A percentile compares a stretch with the other conserved stretches of the same genome.
Evolutionary conservation across 2,888 invertebrate genomes (phyloP).

Genomic region (Macrophya alboannulata): DNA sequence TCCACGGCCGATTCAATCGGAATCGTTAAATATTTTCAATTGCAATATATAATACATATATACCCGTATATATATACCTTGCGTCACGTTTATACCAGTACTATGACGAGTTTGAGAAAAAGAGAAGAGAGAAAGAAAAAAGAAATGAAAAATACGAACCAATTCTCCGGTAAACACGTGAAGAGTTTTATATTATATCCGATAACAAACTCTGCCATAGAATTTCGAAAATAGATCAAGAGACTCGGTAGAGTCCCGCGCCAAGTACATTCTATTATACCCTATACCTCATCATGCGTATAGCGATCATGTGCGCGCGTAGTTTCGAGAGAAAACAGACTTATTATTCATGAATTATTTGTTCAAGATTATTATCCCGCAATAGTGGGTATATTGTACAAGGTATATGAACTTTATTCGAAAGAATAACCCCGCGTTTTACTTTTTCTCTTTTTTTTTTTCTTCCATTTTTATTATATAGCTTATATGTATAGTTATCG

Average conservation of each 20-base stretch:
- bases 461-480: not conserved
- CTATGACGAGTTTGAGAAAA: not conserved
- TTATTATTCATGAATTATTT: not conserved
- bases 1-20: not conserved
- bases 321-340: not conserved
- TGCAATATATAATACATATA: not conserved
- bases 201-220: not conserved
- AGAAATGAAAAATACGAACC: not conserved
- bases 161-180: not conserved
- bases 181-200: not conserved
- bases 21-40: slow-evolving; percentile 21
- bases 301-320: not conserved
- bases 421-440: not conserved
- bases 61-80: no score
- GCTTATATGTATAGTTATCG: not conserved
- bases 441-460: not conserved
- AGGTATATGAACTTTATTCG: not conserved
- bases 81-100: not conserved
- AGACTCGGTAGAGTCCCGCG: no score
- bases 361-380: not conserved
- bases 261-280: no score
- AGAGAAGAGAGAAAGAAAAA: not conserved
- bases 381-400: not conserved
- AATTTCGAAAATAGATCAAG: not conserved
- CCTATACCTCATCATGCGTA: no score